phyloP scores from a whole-genome alignment of 2,113 vertebrate genomes.

The Eulemur macaco region DNA sequence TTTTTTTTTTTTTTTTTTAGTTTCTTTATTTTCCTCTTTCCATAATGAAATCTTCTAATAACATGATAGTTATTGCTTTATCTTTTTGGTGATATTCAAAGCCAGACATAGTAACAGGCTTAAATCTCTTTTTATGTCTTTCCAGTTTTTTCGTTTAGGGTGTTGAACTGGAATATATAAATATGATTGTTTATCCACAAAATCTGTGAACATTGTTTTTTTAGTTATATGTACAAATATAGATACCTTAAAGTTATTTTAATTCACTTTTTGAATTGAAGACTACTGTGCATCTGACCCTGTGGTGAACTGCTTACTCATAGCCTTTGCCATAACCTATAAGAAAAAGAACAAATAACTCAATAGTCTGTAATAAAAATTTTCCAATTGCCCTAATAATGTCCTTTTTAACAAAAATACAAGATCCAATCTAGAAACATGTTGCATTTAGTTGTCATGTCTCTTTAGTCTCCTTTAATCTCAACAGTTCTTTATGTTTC shows the following conservation, averaged over 20 bases:
- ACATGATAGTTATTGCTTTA: background rate
- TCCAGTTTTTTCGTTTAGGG: background rate
- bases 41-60: background rate
- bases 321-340: background rate
- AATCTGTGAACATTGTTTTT: background rate
- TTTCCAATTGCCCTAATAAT: background rate
- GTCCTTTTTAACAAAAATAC: background rate
- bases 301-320: background rate
- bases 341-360: background rate
- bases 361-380: background rate
- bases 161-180: background rate
- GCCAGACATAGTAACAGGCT: background rate
- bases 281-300: background rate
- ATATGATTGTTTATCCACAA: background rate
- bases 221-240: background rate
- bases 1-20: background rate
- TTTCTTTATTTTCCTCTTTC: background rate
- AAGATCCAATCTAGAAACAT: background rate
- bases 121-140: background rate
- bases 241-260: background rate
- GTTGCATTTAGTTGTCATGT: background rate
- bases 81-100: slow-evolving; percentile 2
- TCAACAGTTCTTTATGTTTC: background rate
- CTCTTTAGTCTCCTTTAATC: background rate
- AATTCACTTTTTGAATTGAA: background rate